A percentile compares a stretch with the other conserved stretches of the same genome.
phyloP scores from a whole-genome alignment of 1,140 invertebrate species.

The Drosophila carrolli region DNA sequence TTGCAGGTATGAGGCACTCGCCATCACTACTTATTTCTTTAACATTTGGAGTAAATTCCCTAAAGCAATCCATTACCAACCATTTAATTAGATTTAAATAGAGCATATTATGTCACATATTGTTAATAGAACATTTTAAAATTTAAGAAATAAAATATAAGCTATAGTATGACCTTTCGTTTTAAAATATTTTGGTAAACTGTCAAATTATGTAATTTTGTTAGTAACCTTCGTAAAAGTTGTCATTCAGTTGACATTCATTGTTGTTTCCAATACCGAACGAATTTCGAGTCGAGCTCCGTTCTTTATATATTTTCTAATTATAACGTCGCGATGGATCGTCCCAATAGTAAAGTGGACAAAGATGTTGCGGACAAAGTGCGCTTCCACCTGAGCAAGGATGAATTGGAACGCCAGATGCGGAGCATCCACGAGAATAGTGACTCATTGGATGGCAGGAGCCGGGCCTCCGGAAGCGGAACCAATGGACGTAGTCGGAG shows the following conservation, averaged over 20 bases:
- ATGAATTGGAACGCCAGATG: constrained; percentile 29
- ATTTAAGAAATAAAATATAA: too few species aligned
- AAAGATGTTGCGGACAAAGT: constrained; percentile 20
- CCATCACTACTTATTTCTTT: not conserved
- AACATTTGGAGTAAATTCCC: too few species aligned
- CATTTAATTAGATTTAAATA: too few species aligned
- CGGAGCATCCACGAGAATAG: constrained; percentile 4
- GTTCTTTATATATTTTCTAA: constrained; percentile 10
- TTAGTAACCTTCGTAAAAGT: not conserved
- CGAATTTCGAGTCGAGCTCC: not conserved
- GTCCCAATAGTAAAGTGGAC: not conserved
- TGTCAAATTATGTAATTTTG: too few species aligned
- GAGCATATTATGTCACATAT: too few species aligned
- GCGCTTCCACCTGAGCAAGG: constrained; percentile 27
- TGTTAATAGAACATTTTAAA: too few species aligned
- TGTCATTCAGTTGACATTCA: not conserved
- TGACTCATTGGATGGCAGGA: not conserved
- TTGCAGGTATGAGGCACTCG: not conserved
- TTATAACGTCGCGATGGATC: constrained; percentile 11
- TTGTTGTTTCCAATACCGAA: not conserved
- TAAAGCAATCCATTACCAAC: too few species aligned
- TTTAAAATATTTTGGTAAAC: too few species aligned
- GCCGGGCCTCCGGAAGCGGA: not conserved
- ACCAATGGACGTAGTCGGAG: not conserved
- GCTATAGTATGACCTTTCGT: too few species aligned